A percentile compares a stretch with the other conserved stretches of the same genome.
These are phyloP conservation scores for Alcedo atthis DNA, from an alignment of 2,797 vertebrate genomes.

Conservation along the genomic window DNA sequence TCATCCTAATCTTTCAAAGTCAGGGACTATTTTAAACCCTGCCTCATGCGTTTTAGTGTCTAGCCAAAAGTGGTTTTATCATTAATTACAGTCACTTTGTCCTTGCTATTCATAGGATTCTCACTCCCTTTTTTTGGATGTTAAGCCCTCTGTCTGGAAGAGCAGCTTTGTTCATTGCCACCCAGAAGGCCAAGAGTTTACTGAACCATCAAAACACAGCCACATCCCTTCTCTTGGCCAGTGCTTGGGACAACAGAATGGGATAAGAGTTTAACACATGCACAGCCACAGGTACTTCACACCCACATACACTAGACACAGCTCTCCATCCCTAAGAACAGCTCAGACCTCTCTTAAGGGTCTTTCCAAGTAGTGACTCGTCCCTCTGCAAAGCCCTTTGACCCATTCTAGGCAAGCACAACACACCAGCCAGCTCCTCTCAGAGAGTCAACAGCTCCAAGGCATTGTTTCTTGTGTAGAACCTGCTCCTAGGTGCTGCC, in stretches of 20 bases:
- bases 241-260: accelerated
- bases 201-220: background rate
- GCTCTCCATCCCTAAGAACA: accelerated
- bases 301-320: accelerated
- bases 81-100: background rate
- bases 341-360: background rate
- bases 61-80: background rate
- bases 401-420: background rate
- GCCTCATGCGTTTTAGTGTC: background rate
- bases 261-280: background rate
- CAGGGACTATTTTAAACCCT: background rate
- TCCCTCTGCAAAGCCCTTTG: background rate
- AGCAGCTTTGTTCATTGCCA: background rate
- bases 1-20: background rate
- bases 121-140: background rate
- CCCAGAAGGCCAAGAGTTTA: background rate
- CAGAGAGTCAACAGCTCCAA: background rate
- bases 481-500: background rate
- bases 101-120: background rate
- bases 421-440: background rate
- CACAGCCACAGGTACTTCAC: background rate
- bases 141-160: background rate
- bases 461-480: background rate
- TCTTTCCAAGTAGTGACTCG: background rate
- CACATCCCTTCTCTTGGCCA: background rate